Evolutionary conservation across 2,113 vertebrate genomes (phyloP).

Genomic region (Apeltes quadracus): DNA sequence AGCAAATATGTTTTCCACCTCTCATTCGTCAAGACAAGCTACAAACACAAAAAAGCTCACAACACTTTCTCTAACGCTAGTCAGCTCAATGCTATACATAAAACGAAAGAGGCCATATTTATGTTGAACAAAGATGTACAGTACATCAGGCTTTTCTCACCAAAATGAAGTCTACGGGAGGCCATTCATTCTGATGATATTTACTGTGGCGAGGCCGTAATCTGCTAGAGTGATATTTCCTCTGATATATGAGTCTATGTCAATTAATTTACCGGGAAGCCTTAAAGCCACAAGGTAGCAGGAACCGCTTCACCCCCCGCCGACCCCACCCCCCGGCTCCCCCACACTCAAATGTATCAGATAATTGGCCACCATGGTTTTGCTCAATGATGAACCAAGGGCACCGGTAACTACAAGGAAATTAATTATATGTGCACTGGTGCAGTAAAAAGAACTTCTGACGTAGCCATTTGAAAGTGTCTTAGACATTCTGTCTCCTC

Average conservation of each 20-base stretch:
- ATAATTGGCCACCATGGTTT: conserved; percentile 27
- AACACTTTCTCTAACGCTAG: not conserved
- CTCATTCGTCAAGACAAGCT: not conserved
- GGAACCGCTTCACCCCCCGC: not conserved
- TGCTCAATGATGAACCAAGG: conserved; percentile 65
- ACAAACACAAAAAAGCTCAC: not conserved
- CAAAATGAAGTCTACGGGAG: conserved; percentile 12
- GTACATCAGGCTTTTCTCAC: not conserved
- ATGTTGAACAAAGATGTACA: conserved; percentile 19
- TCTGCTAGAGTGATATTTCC: conserved; percentile 48
- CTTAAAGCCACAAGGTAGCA: conserved; percentile 21
- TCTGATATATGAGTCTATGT: conserved; percentile 43
- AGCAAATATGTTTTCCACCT: not conserved
- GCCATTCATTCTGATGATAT: conserved; percentile 37
- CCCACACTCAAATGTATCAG: conserved; percentile 7
- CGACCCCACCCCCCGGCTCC: too few relatives aligned
- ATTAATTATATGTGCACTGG: conserved; percentile 56
- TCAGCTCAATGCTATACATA: not conserved
- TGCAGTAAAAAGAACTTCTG: conserved; percentile 41
- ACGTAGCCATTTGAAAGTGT: conserved; percentile 19
- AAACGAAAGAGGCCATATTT: not conserved
- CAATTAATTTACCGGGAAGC: conserved; percentile 35
- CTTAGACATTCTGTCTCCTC: conserved; percentile 5
- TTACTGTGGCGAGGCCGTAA: conserved; percentile 43
- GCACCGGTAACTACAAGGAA: conserved; percentile 52